Percentiles rank a stretch among this genome's conserved stretches.
Evolutionary conservation across 1,140 invertebrate genomes (phyloP).

Genomic region (Bombus ignitus): DNA sequence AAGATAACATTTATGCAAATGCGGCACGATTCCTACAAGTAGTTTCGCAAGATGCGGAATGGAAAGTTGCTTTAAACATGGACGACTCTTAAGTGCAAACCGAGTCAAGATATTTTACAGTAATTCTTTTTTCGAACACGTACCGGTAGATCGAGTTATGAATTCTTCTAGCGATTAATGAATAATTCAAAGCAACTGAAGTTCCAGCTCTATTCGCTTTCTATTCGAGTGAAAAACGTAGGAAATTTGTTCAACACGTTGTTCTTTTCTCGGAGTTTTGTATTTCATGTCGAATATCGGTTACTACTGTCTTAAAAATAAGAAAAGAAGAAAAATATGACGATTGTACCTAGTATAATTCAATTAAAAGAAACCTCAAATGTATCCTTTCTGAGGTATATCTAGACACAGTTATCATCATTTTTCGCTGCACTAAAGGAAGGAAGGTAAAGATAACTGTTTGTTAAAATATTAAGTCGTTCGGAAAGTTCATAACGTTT

Average conservation of each 20-base stretch:
- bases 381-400: neutral
- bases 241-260: neutral
- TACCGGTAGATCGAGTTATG: conserved; percentile 3
- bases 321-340: neutral
- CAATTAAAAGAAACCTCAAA: neutral
- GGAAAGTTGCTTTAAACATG: conserved; percentile 22
- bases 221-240: neutral
- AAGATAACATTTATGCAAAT: conserved; percentile 36
- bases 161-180: conserved; percentile 2
- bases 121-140: neutral
- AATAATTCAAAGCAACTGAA: conserved; percentile 13
- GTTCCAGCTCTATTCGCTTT: neutral
- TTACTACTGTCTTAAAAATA: neutral
- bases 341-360: neutral
- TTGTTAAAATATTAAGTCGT: neutral
- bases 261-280: neutral
- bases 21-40: neutral
- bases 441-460: neutral
- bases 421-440: neutral
- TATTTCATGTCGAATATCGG: neutral
- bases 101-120: conserved; percentile 8
- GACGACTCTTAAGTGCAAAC: neutral
- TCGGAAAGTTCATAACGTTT: neutral
- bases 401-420: neutral
- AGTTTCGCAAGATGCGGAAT: neutral